A percentile compares a stretch with the other conserved stretches of the same genome.
Conservation (phyloP, 2,888 invertebrate species). For the Endotricha flammealis region DNA sequence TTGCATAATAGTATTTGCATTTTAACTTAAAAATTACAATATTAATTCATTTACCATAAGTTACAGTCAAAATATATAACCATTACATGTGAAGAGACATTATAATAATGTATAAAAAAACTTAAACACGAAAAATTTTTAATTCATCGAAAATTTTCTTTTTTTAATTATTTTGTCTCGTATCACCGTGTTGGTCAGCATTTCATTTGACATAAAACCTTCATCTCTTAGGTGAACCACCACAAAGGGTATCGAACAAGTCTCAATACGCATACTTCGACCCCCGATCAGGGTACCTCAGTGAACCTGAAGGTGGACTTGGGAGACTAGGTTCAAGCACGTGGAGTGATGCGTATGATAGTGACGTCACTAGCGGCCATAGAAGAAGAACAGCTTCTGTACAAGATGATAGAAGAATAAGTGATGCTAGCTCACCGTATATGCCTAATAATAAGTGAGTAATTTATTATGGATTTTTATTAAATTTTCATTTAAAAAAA, state of each 20-base stretch:
- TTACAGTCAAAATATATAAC: too few species aligned
- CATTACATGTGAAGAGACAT: too few species aligned
- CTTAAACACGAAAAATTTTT: too few species aligned
- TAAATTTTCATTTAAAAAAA: not conserved
- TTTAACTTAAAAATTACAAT: too few species aligned
- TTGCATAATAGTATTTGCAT: too few species aligned
- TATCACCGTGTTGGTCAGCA: not conserved
- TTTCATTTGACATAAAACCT: not conserved
- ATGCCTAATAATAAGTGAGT: conserved; percentile 65
- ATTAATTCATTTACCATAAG: too few species aligned
- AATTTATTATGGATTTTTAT: conserved; percentile 9
- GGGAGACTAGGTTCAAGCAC: conserved; percentile 49
- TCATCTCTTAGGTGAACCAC: conserved; percentile 44
- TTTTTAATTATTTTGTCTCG: not conserved
- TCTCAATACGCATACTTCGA: conserved; percentile 75
- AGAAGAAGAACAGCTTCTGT: conserved; percentile 63
- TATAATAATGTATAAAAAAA: not conserved
- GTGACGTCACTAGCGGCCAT: conserved; percentile 58
- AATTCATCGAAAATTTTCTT: too few species aligned
- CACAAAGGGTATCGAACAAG: conserved; percentile 57
- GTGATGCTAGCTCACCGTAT: conserved; percentile 48
- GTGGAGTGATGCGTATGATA: conserved; percentile 70
- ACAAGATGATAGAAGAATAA: conserved; percentile 60
- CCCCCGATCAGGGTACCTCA: conserved; percentile 70
- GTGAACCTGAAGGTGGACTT: conserved; percentile 69